Conservation (phyloP, 2,113 vertebrate species). For the Eurystomus gularis region DNA sequence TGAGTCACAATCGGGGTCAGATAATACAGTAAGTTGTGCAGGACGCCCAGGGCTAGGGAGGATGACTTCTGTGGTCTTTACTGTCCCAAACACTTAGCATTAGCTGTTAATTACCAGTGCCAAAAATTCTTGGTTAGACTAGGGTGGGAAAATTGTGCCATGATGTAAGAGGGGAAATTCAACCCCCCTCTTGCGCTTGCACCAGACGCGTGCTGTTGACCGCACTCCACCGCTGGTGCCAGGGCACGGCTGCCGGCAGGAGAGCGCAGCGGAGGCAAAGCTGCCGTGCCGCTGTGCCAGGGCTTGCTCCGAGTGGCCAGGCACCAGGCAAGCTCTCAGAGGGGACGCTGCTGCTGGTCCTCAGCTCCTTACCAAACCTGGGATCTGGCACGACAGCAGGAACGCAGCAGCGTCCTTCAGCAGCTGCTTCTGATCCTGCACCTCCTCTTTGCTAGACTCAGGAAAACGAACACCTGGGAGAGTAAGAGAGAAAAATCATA, state of each 20-base stretch:
- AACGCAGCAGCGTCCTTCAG: conserved; percentile 93
- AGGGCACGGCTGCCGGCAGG: not conserved
- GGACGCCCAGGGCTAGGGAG: conserved; percentile 11
- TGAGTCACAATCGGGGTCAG: conserved; percentile 7
- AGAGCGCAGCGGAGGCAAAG: not conserved
- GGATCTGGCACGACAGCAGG: conserved; percentile 93
- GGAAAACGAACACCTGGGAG: conserved; percentile 90
- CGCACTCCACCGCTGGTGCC: not conserved
- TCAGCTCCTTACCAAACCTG: conserved; percentile 85
- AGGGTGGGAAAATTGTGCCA: not conserved
- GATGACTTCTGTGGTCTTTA: not conserved
- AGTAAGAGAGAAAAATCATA: not conserved
- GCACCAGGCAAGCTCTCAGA: not conserved
- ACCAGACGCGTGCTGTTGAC: not conserved
- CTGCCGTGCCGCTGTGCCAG: accelerated
- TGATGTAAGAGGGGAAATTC: not conserved
- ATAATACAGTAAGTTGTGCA: not conserved
- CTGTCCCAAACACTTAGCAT: not conserved
- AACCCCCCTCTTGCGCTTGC: not conserved
- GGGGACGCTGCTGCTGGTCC: not conserved
- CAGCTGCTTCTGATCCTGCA: conserved; percentile 94
- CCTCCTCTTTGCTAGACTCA: conserved; percentile 84
- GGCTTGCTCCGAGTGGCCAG: not conserved
- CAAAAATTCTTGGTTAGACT: not conserved
- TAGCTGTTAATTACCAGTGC: not conserved